Base-by-base conservation (phyloP, 2,113 vertebrate species). In the Pituophis catenifer region DNA sequence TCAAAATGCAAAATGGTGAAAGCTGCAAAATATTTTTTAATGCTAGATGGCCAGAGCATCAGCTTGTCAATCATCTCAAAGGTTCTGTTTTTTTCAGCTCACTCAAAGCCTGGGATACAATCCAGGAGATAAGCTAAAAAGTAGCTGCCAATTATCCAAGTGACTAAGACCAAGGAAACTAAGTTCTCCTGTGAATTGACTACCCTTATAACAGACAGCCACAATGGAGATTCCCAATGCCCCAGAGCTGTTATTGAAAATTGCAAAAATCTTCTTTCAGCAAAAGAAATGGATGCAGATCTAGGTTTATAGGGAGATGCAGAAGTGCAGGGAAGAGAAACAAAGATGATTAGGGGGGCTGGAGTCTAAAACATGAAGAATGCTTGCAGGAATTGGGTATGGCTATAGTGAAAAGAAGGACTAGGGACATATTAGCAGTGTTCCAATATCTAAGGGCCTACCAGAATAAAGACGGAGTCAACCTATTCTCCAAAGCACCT, bases 71-170 rank as follows among this genome's bases (percentile, higher is more conserved):
- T 2, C 2, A 8, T 23, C 93, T 90, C 91, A 89, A 57, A 11
- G 1, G 0, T 44, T 86, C 81, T 94, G 59, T 91, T 52, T 65
- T 91, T 91, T 57, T 81, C 5, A 92, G 65, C 93, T 24, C 58
- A 53, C 29, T 5, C 93, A 53, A 87, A 92, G 75, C 23, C 57
- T 91, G 95, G 95, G 91, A 94, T 57, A 29, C 55, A n/a, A 44
- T 93, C 92, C 95, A 95, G 65, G 38, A 62, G 93, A 87, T 90
- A 94, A 86, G 26, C 58, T 48, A 19, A 93, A 92, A 44, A 92
- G 38, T 92, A 90, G 48, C 96, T 91, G 93, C 92, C 94, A 94
- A 95, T 93, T 95, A 54, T 94, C 90, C 91, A 95, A 94, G 91
- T 59, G 65, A 70, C 65, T 1, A 44, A 44, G 38, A 44, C 38